phyloP scores from a whole-genome alignment of 2,113 vertebrate species.

The Chaetorhynchus papuensis region DNA sequence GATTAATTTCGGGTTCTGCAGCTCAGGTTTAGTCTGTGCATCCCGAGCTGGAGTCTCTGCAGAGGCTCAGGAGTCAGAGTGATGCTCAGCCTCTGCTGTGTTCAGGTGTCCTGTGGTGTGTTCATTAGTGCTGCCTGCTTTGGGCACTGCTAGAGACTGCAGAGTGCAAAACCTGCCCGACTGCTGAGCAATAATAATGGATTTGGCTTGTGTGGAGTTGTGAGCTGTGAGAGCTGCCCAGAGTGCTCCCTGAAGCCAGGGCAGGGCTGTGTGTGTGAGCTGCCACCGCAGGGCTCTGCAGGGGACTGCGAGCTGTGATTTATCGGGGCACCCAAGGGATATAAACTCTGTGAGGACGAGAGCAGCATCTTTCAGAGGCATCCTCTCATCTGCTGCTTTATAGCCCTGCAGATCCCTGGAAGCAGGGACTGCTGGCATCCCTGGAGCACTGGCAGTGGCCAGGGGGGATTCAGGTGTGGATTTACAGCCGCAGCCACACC shows the following conservation, averaged over 20 bases:
- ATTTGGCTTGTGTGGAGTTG: background rate
- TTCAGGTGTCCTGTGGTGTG: background rate
- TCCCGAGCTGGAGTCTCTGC: background rate
- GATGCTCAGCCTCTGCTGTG: background rate
- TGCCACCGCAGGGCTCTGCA: background rate
- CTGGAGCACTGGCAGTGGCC: background rate
- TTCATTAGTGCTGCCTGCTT: background rate
- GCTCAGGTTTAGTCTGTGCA: background rate
- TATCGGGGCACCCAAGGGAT: background rate
- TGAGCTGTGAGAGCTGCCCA: background rate
- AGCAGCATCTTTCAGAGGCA: background rate
- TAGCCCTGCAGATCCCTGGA: background rate
- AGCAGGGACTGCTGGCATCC: background rate
- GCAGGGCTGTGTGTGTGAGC: background rate
- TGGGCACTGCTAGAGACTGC: background rate
- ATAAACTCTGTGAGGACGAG: background rate
- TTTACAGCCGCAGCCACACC: background rate
- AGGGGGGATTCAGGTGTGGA: background rate
- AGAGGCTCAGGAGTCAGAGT: background rate
- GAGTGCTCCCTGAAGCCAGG: background rate
- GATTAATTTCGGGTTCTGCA: background rate
- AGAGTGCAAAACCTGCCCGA: background rate
- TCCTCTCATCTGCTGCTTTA: constrained; percentile 4
- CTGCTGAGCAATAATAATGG: background rate
- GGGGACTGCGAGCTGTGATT: background rate